Evolutionary conservation across 2,888 invertebrate genomes (phyloP).

Genomic region (Drosophila incognita): DNA sequence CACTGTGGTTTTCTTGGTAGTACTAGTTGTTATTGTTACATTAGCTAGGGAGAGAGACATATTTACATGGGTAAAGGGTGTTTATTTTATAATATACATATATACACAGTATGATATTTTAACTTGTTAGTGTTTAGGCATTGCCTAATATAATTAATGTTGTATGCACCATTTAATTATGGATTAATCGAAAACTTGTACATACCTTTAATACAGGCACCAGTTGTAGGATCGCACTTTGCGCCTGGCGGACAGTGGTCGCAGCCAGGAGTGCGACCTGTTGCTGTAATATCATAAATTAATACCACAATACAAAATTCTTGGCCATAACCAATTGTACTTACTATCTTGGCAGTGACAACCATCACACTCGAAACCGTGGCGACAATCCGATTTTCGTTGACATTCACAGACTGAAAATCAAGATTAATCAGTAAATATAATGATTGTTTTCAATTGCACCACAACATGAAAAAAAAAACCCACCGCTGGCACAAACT

Average conservation of each 20-base stretch:
- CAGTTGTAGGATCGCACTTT: conserved; percentile 91
- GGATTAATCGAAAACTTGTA: conserved; percentile 23
- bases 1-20: conserved; percentile 78
- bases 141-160: conserved; percentile 16
- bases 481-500: conserved; percentile 91
- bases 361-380: conserved; percentile 88
- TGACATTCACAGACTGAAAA: conserved; percentile 87
- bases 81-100: conserved; percentile 78
- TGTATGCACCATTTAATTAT: conserved; percentile 23
- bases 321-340: conserved; percentile 59
- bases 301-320: not conserved
- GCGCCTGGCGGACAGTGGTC: conserved; percentile 92
- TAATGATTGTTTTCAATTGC: not conserved
- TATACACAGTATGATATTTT: conserved; percentile 70
- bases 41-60: conserved; percentile 84
- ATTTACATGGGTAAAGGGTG: conserved; percentile 83
- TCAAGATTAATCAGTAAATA: conserved; percentile 1
- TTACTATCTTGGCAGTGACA: conserved; percentile 89
- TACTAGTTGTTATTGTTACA: conserved; percentile 83
- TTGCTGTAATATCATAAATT: conserved; percentile 45
- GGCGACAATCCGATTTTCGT: conserved; percentile 88
- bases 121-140: conserved; percentile 62
- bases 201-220: conserved; percentile 94
- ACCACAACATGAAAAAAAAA: not conserved
- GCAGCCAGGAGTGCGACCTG: conserved; percentile 86